Base-by-base conservation (phyloP, 2,797 vertebrate species). In the Myripristis murdjan region DNA sequence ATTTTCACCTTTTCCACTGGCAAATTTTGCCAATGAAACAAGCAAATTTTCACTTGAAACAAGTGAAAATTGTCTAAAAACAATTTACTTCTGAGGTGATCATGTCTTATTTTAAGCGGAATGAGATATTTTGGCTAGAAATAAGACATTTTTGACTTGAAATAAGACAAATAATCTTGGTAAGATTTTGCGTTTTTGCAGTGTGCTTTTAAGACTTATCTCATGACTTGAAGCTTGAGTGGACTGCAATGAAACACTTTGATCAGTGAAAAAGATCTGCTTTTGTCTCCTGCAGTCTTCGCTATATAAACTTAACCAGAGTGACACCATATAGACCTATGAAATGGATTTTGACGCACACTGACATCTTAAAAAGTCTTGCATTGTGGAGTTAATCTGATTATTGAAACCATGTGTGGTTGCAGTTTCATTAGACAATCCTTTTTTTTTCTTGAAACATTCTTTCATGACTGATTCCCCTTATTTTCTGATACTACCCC, bases 241-340 rank as follows among this genome's bases (percentile, higher is more conserved):
- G 73, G 57, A 43, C 41, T 47, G 66, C 6, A 55, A 48, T 67
- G 51, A 35, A 35, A 35, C 33, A 35, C 33, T 35, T 35, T 35
- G 33, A 35, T 35, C 1, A 35, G 10, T 10, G 33, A 33, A 33
- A 33, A 33, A 33, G 31, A 23, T 33, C 35, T 18, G 26, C 46
- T 60, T 20, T 78, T 79, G 81, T 83, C 70, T 79, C 66, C 67
- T 77, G 68, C 69, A 22, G 62, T 71, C 78, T 81, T 68, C 68
- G 59, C 48, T 70, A 22, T 69, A 71, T 77, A 73, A 69, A 77
- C 63, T 61, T 58, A 74, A 37, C 2, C 5, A 69, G 57, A 61
- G 24, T 72, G 68, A 80, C 78, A 77, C 24, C 56, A 6, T 54
- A 70, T 18, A 57, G 51, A 81, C 75, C 43, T 78, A 28, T n/a